Conservation (phyloP, 2,797 vertebrate genomes). For the Phoeniculus purpureus region DNA sequence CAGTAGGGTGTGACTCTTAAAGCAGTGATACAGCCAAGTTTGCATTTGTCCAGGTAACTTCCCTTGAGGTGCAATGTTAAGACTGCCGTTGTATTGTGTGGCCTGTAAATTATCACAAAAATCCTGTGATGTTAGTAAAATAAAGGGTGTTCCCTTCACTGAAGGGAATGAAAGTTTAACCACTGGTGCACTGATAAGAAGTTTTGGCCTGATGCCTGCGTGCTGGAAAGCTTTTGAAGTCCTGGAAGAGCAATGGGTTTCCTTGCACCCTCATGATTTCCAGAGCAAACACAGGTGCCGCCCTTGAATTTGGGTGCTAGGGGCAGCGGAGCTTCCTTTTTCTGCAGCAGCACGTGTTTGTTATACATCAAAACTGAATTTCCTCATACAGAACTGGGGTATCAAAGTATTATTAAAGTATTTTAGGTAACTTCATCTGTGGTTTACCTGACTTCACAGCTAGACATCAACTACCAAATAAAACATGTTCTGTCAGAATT, state of each 20-base stretch:
- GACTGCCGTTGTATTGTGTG: background rate
- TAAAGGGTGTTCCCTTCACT: background rate
- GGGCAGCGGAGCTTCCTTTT: background rate
- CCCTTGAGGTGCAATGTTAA: background rate
- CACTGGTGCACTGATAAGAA: background rate
- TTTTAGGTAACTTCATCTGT: background rate
- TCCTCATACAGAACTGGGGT: background rate
- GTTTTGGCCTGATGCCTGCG: background rate
- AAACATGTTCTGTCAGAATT: background rate
- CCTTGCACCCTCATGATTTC: background rate
- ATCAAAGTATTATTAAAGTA: background rate
- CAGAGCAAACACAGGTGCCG: background rate
- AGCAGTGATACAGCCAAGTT: background rate
- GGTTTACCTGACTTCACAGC: background rate
- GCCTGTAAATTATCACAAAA: background rate
- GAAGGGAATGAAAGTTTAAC: background rate
- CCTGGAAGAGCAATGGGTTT: background rate
- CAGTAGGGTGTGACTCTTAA: background rate
- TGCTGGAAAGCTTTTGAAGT: background rate
- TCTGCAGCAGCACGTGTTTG: background rate
- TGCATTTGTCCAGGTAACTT: background rate
- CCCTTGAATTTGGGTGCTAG: background rate
- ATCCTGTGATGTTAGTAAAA: background rate
- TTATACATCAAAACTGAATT: background rate
- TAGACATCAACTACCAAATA: background rate